These are phyloP conservation scores for Dryomyza anilis DNA, from an alignment of 2,888 invertebrate genomes.

Conservation along the genomic window DNA sequence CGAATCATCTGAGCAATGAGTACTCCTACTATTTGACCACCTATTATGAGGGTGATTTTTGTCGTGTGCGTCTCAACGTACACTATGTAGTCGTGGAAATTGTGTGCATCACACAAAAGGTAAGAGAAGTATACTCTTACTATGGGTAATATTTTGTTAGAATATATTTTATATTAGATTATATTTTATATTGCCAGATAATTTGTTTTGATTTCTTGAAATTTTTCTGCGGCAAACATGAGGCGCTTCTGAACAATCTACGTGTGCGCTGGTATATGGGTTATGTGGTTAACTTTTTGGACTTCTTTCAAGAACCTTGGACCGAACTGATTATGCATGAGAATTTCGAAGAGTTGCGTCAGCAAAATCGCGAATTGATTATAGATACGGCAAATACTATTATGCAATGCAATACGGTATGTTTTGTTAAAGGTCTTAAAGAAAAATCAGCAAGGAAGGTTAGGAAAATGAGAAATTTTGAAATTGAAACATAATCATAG, in stretches of 20 bases:
- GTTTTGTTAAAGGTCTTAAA: too few species aligned
- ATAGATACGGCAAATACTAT: constrained; percentile 21
- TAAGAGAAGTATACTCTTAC: too few species aligned
- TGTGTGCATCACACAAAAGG: constrained; percentile 43
- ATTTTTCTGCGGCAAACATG: constrained; percentile 49
- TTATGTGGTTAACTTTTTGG: constrained; percentile 43
- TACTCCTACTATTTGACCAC: constrained; percentile 40
- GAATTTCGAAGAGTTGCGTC: constrained; percentile 42
- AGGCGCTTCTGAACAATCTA: constrained; percentile 47
- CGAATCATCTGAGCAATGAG: constrained; percentile 38
- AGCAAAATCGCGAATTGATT: constrained; percentile 27
- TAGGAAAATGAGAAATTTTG: too few species aligned
- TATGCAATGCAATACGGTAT: constrained; percentile 24
- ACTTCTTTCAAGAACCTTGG: constrained; percentile 46
- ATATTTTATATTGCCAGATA: constrained; percentile 25
- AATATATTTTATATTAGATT: background rate
- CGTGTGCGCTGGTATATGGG: constrained; percentile 37
- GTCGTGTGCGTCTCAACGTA: constrained; percentile 43
- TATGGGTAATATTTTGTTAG: background rate
- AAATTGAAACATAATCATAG: too few species aligned
- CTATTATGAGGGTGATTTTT: constrained; percentile 45
- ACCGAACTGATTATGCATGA: constrained; percentile 51
- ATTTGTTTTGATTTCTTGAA: constrained; percentile 44
- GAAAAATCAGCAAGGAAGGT: too few species aligned
- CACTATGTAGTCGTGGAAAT: constrained; percentile 47